Evolutionary conservation across 2,888 invertebrate species (phyloP), one percentile per base, ranked within the genome.

Genomic region (Scrobipalpa atriplicella): DNA sequence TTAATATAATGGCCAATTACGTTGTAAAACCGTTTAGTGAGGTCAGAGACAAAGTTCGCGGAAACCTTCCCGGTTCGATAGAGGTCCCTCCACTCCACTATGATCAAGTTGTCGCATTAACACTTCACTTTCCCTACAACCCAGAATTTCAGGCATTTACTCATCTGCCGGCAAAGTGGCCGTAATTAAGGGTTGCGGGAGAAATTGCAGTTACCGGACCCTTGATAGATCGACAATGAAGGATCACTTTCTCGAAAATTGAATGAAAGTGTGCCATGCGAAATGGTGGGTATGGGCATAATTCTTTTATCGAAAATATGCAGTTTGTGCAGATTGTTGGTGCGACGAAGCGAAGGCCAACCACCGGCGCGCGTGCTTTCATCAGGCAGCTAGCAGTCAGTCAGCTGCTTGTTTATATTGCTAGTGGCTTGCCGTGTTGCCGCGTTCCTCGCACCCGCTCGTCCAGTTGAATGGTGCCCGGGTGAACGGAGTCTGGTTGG

Each of bases 181-280:
- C 70, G 84, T 91, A 91, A 91, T 92, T 90, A 89, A 85, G 88
- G 75, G 82, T 81, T 77, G 81, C 75, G 81, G 83, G 87, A 84
- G 89, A 89, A 89, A 90, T 82, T 81, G 64, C 21, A 21, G 54
- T 41, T 64, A 41, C 76, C 77, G 71, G 76, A 77, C 74, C 79
- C 81, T 81, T 89, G 85, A 91, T 89, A 90, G 86, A 89, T 87
- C 80, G 81, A 80, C 85, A 84, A 85, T 83, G 85, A 86, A 87
- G 84, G 83, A 90, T 87, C 79, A 87, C 92, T 92, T 92, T 92
- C 92, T 83, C 92, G 88, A 87, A 90, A 89, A 90, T 90, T 89
- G 83, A 74, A 82, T 72, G 85, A 90, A 92, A 90, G 92, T 92
- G 75, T 87, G 87, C 77, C 91, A 84, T 88, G 90, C 74, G 86